phyloP scores from a whole-genome alignment of 2,888 invertebrate genomes.

The Ypsolopha sequella region DNA sequence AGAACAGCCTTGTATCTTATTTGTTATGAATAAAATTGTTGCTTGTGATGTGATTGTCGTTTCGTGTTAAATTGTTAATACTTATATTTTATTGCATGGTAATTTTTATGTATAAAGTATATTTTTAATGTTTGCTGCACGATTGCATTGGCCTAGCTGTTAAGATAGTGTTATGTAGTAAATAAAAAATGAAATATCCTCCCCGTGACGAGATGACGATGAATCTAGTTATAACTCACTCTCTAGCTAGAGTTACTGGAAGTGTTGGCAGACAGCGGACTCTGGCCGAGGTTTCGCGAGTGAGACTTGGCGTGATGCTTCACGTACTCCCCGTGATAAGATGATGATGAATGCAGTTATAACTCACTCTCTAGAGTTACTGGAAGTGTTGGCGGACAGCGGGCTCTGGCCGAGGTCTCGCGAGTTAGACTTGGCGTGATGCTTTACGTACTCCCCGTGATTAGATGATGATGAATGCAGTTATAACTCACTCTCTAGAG shows the following conservation, averaged over 20 bases:
- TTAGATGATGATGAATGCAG: too few relatives aligned
- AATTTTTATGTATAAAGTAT: too few relatives aligned
- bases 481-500: slow-evolving; percentile 52
- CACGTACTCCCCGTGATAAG: neutral
- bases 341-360: too few relatives aligned
- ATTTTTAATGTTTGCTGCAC: too few relatives aligned
- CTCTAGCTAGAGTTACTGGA: slow-evolving; percentile 53
- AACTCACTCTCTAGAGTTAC: slow-evolving; percentile 59
- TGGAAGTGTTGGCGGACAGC: slow-evolving; percentile 44
- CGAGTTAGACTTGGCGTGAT: neutral
- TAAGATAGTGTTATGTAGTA: too few relatives aligned
- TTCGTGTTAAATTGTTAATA: too few relatives aligned
- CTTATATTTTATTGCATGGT: too few relatives aligned
- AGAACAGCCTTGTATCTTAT: too few relatives aligned
- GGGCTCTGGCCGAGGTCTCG: slow-evolving; percentile 55
- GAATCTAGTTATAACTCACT: slow-evolving; percentile 38
- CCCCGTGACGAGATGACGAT: slow-evolving; percentile 50
- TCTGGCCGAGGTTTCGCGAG: slow-evolving; percentile 56
- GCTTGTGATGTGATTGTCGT: too few relatives aligned
- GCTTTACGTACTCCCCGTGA: neutral
- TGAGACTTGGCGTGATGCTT: slow-evolving; percentile 19
- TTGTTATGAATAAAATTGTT: too few relatives aligned
- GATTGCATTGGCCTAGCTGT: too few relatives aligned
- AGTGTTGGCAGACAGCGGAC: slow-evolving; percentile 46
- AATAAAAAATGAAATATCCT: too few relatives aligned